A percentile compares a stretch with the other conserved stretches of the same genome.
phyloP scores from a whole-genome alignment of 2,797 vertebrate genomes.

The Heteromormyrus szaboi region DNA sequence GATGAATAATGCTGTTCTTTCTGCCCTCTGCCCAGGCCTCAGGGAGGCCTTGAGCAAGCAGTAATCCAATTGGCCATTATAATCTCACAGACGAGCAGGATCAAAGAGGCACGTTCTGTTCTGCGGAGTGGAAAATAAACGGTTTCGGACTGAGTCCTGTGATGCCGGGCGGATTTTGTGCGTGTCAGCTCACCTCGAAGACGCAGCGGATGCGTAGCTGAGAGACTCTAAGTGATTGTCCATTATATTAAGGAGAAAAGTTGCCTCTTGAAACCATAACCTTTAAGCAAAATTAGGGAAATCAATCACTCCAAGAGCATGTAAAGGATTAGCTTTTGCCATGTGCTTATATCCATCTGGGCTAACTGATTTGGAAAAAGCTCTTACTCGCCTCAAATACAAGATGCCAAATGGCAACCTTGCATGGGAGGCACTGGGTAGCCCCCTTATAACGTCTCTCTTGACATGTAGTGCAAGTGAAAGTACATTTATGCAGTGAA shows the following conservation, averaged over 20 bases:
- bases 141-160: not conserved
- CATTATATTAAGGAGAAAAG: not conserved
- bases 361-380: not conserved
- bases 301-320: not conserved
- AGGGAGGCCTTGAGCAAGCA: not conserved
- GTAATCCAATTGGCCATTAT: constrained; percentile 13
- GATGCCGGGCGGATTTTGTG: not conserved
- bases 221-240: not conserved
- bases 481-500: not conserved
- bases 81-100: not conserved
- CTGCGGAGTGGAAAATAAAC: not conserved
- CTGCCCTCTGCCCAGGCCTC: not conserved
- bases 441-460: not conserved
- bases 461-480: not conserved
- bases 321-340: not conserved
- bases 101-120: constrained; percentile 2
- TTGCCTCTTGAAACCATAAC: not conserved
- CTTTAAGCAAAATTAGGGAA: not conserved
- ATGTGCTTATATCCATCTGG: not conserved
- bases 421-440: not conserved
- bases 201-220: not conserved
- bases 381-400: not conserved
- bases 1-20: not conserved
- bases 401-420: not conserved
- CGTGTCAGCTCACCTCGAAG: not conserved